These are phyloP conservation scores for Spongilla lacustris DNA, from an alignment of 37 sponge, comb jelly and placozoan genomes.

Conservation along the genomic window DNA sequence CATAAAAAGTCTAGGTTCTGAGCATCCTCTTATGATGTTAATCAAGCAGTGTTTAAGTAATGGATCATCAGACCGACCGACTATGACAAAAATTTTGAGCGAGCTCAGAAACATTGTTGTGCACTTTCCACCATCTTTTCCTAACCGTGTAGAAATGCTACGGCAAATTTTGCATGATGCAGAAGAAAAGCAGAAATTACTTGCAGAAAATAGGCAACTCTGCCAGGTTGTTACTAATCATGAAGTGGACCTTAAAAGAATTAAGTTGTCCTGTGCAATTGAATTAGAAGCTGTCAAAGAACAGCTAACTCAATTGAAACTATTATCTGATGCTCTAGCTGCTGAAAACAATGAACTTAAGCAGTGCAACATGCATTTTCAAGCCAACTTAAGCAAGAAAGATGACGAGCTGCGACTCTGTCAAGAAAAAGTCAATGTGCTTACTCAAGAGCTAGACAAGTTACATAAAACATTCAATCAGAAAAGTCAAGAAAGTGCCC, in stretches of 20 bases:
- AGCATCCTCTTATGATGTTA: slow-evolving; percentile 25
- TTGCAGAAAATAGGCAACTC: slow-evolving; percentile 16
- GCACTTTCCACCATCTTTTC: slow-evolving; percentile 25
- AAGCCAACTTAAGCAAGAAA: not conserved
- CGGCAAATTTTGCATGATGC: slow-evolving; percentile 12
- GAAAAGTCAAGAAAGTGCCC: slow-evolving; percentile 9
- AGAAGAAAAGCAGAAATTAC: slow-evolving; percentile 22
- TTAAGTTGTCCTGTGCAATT: not conserved
- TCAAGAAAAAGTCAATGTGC: not conserved
- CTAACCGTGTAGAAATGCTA: slow-evolving; percentile 49
- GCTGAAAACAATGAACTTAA: slow-evolving; percentile 39
- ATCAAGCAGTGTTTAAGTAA: slow-evolving; percentile 41
- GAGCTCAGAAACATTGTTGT: slow-evolving; percentile 11
- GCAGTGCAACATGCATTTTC: slow-evolving; percentile 20
- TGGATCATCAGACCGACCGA: slow-evolving; percentile 27
- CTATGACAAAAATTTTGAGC: slow-evolving; percentile 7
- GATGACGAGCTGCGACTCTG: slow-evolving; percentile 17
- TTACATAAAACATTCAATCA: slow-evolving; percentile 21
- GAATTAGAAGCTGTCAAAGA: slow-evolving; percentile 50
- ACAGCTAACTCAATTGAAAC: slow-evolving; percentile 23
- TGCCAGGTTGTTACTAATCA: slow-evolving; percentile 15
- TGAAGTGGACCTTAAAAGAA: slow-evolving; percentile 23
- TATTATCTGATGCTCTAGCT: slow-evolving; percentile 12
- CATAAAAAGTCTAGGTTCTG: slow-evolving; percentile 7
- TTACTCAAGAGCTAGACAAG: slow-evolving; percentile 22